Base-by-base conservation (phyloP, 1,140 invertebrate species). In the Pygmarrhopalites habei region DNA sequence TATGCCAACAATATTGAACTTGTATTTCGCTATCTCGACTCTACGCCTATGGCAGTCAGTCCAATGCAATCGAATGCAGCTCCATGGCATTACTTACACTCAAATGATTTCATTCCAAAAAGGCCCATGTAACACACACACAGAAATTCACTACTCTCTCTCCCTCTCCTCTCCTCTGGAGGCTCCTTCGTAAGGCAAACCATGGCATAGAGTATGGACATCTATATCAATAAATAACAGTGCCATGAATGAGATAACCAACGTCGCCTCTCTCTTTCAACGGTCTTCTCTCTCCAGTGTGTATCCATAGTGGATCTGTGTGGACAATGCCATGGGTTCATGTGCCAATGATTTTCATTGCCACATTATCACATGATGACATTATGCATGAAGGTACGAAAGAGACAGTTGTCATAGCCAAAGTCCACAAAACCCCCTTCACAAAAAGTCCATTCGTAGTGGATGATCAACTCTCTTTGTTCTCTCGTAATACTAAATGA, bases 51-150 rank as follows among this genome's bases (percentile, higher is more conserved):
- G 44, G 44, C 30, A 30, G 58, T 46, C 19, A 17, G 26, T 66
- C 41, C 35, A 58, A 60, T 58, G 60, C 32, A 47, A 32, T 61
- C 58, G 53, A 61, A 44, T 60, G 51, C 30, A 53, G 28, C 49
- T 58, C 29, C 57, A 60, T 46, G 53, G 44, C 30, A 80, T 80
- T 80, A 79, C 77, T 80, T 75, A 79, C 78, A 77, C 77, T 79
- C 75, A 77, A 79, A 78, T 77, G 78, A 79, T 75, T 79, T 77
- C 77, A 79, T 79, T 79, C 77, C 78, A 79, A 79, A 79, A 77
- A 35, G 32, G 32, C 5, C 5, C 32, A 35, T 35, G 32, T 5
- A 35, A 35, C 32, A 35, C 5, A 47, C 7, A 47, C 4, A 47
- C 5, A 47, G 23, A 47, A 47, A 19, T n/a, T 7, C 44, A 19